Percentiles rank a stretch among this genome's conserved stretches.
phyloP scores from a whole-genome alignment of 2,797 vertebrate species.

The Peromyscus melanophrys region DNA sequence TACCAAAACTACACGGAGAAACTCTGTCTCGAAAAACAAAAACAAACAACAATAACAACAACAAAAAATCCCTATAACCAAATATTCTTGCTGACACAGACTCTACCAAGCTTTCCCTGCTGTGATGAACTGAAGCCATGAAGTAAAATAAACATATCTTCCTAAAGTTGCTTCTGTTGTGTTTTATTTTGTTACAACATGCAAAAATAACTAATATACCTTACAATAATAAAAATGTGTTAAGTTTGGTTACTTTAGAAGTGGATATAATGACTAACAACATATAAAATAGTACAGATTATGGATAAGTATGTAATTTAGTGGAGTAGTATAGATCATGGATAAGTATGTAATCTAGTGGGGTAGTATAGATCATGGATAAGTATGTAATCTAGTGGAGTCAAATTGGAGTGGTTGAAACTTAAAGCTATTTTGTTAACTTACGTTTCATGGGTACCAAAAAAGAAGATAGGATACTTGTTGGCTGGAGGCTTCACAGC shows the following conservation, averaged over 20 bases:
- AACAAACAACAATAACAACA: no score
- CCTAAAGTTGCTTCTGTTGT: not conserved
- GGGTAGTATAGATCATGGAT: not conserved
- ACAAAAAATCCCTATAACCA: not conserved
- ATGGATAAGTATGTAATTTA: not conserved
- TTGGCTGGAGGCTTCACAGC: conserved; percentile 98
- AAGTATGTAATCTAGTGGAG: conserved; percentile 2
- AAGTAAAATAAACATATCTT: not conserved
- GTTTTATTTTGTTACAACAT: not conserved
- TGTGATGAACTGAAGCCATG: not conserved
- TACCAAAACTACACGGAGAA: no score
- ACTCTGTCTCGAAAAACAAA: no score
- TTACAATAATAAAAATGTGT: conserved; percentile 20
- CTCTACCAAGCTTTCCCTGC: not conserved
- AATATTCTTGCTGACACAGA: not conserved
- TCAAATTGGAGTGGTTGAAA: conserved; percentile 31
- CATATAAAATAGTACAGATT: not conserved
- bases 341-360: not conserved
- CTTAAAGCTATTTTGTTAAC: conserved; percentile 79
- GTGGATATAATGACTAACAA: conserved; percentile 28
- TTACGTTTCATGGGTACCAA: conserved; percentile 99
- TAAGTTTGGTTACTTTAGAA: conserved; percentile 6
- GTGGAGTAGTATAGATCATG: not conserved
- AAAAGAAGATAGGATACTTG: conserved; percentile 99
- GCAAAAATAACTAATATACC: not conserved